Evolutionary conservation across 2,113 vertebrate species (phyloP).

Genomic region (Corynorhinus townsendii): DNA sequence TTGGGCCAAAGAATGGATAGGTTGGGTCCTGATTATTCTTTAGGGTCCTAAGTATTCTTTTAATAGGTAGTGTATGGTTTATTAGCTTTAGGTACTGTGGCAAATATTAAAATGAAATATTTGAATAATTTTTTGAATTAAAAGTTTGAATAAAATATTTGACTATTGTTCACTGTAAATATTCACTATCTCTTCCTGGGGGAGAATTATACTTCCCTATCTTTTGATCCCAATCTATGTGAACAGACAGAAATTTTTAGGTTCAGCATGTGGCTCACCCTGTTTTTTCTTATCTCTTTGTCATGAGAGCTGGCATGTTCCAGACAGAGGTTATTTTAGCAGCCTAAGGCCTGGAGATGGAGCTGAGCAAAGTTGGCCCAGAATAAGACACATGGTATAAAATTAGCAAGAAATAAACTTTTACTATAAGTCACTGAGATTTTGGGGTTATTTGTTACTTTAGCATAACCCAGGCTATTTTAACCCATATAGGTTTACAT

Average conservation of each 20-base stretch:
- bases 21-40: neutral
- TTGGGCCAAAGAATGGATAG: neutral
- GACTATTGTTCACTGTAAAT: constrained; percentile 10
- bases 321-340: neutral
- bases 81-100: neutral
- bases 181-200: neutral
- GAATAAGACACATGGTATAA: neutral
- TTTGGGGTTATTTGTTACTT: neutral
- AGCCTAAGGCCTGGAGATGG: neutral
- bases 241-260: neutral
- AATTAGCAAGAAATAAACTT: neutral
- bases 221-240: neutral
- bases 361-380: neutral
- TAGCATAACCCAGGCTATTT: neutral
- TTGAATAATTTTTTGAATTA: constrained; percentile 28
- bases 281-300: neutral
- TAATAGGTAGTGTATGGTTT: neutral
- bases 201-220: neutral
- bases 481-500: neutral
- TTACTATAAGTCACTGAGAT: neutral
- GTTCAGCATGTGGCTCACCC: neutral
- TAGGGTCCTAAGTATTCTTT: neutral
- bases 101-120: constrained; percentile 5
- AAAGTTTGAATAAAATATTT: constrained; percentile 31
- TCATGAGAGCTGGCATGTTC: neutral